Evolutionary conservation across 2,888 invertebrate genomes (phyloP).

Genomic region (Lissocephala sabroskyi): DNA sequence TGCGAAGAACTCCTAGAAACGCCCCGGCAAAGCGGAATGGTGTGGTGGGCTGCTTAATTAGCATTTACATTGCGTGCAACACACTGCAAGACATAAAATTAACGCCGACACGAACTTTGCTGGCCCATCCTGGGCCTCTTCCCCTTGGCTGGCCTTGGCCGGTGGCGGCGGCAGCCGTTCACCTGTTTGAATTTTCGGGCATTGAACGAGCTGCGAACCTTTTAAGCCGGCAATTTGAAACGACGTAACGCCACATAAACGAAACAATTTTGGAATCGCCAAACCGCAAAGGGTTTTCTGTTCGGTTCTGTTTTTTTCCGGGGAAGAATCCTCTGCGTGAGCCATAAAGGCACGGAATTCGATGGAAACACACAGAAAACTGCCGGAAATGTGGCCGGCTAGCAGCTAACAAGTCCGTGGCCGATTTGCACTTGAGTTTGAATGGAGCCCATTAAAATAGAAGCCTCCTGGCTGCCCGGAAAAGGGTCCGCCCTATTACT

Average conservation of each 20-base stretch:
- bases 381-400: background rate
- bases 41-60: constrained; percentile 32
- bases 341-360: background rate
- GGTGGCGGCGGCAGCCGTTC: too few species aligned
- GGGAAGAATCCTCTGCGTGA: constrained; percentile 2
- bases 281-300: background rate
- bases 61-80: constrained; percentile 54
- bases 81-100: constrained; percentile 47
- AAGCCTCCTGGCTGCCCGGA: too few species aligned
- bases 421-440: constrained; percentile 6
- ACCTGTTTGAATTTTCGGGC: too few species aligned
- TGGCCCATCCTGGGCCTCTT: too few species aligned
- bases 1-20: too few species aligned
- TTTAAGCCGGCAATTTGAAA: background rate
- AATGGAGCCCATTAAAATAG: too few species aligned
- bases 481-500: too few species aligned
- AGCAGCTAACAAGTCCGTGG: constrained; percentile 21
- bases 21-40: too few species aligned
- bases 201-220: constrained; percentile 4
- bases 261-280: constrained; percentile 3
- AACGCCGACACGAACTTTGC: constrained; percentile 29
- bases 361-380: background rate
- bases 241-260: constrained; percentile 4
- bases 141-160: background rate
- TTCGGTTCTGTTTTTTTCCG: too few species aligned